Evolutionary conservation across 1,140 invertebrate genomes (phyloP), one percentile per base, ranked within the genome.

Genomic region (Drosophila sproati): DNA sequence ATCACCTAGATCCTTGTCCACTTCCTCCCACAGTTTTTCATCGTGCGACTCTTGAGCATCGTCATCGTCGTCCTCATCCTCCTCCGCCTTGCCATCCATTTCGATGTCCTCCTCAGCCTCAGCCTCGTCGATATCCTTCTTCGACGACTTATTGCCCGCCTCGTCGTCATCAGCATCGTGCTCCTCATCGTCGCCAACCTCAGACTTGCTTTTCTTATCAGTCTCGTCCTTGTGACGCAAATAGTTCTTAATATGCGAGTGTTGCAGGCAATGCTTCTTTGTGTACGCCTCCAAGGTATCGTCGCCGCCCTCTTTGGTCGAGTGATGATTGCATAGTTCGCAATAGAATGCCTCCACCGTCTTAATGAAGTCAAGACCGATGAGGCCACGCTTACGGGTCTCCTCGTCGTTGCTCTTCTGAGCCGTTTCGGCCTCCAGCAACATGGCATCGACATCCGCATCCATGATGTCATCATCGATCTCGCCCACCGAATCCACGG

Each of bases 401-500:
- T 94, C 94, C 66, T 94, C 94, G 73, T 95, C 95, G 76, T 94
- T 94, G 79, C 95, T 95, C 78, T 95, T 95, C 92, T 92, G 92
- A 70, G 92, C 91, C 1, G 60, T 66, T 43, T 85, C 85, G 4
- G 83, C 75, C 61, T 92, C 83, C n/a, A 73, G 68, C n/a, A 92
- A 34, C 78, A 91, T 80, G 2, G 91, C 90, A 48, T 91, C 78
- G 4, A 91, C 77, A 74, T 92, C 87, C 6, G 77, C 80, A 55
- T 91, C 87, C 73, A 92, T 93, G 32, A 92, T 93, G 6, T 88
- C 85, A 95, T 95, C 96, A 93, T 97, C 96, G 20, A 96, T 96
- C 93, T 96, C 96, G n/a, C 96, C 96, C 20, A 97, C 96, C 20
- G 96, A 96, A 92, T 97, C 96, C 5, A 97, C 94, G 32, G 96